These are phyloP conservation scores for Tursiops truncatus DNA, from an alignment of 2,113 vertebrate genomes.

Conservation along the genomic window DNA sequence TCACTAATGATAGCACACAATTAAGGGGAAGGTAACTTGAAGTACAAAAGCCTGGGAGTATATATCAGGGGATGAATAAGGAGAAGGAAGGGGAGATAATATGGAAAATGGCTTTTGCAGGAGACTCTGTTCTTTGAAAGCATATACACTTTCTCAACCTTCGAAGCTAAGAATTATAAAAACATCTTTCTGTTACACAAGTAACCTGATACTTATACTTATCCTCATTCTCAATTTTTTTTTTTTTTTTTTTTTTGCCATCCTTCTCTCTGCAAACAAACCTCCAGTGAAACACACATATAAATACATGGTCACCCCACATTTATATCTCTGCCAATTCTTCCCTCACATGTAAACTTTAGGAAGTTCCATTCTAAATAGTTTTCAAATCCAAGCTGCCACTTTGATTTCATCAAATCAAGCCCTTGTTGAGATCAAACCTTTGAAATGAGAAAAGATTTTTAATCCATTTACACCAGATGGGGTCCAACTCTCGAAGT, in stretches of 20 bases:
- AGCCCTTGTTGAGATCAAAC: conserved; percentile 96
- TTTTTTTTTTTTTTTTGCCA: not conserved
- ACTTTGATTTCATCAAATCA: conserved; percentile 99
- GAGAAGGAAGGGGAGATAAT: not conserved
- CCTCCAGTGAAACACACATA: conserved; percentile 49
- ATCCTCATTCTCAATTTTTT: not conserved
- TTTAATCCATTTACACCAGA: conserved; percentile 95
- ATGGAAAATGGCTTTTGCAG: not conserved
- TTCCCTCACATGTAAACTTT: conserved; percentile 80
- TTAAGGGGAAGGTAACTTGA: not conserved
- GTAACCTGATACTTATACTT: conserved; percentile 3
- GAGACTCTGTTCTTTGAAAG: not conserved
- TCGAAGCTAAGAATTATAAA: conserved; percentile 1
- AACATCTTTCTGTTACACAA: conserved; percentile 7
- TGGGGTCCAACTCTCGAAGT: conserved; percentile 87
- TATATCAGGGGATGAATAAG: too few species aligned
- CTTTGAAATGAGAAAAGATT: conserved; percentile 97
- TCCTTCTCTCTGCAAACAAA: conserved; percentile 40
- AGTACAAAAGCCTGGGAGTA: not conserved
- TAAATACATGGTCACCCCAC: conserved; percentile 62
- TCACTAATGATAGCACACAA: not conserved
- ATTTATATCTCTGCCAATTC: conserved; percentile 63
- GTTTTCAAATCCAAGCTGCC: conserved; percentile 94
- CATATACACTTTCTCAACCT: not conserved
- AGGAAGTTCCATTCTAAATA: conserved; percentile 90